Conservation (phyloP, 2,113 vertebrate genomes). For the Rana temporaria region DNA sequence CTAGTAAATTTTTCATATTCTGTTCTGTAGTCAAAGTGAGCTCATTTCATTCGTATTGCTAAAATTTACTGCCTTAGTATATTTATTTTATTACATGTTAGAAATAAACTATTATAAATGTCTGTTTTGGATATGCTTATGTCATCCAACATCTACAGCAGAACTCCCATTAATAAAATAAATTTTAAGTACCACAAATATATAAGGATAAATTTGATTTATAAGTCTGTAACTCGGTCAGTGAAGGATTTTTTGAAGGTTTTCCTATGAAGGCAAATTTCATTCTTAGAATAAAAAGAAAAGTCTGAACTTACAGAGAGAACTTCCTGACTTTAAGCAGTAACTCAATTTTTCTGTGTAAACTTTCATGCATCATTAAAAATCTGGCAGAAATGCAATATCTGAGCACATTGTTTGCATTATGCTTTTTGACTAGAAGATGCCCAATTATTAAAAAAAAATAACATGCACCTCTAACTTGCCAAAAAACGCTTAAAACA, state of each 20-base stretch:
- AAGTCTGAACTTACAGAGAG: too few relatives aligned
- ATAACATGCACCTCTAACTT: too few relatives aligned
- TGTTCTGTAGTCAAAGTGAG: background rate
- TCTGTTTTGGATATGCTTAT: conserved; percentile 1
- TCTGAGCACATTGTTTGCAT: background rate
- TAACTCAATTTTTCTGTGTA: background rate
- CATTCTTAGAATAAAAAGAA: background rate
- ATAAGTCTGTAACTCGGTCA: background rate
- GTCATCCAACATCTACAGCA: background rate
- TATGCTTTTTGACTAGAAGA: too few relatives aligned
- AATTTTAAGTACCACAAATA: background rate
- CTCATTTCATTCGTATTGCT: background rate
- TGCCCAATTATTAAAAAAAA: too few relatives aligned
- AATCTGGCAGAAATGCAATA: background rate
- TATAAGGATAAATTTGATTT: background rate
- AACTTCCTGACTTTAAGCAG: background rate
- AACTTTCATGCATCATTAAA: background rate
- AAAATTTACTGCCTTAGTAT: background rate
- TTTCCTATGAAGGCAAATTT: background rate
- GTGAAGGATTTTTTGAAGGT: background rate
- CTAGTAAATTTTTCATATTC: too few relatives aligned
- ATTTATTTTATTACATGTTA: background rate
- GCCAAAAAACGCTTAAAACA: too few relatives aligned
- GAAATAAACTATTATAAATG: background rate
- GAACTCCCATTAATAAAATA: background rate